Conservation (phyloP, 2,113 vertebrate genomes). For the Silurus meridionalis region DNA sequence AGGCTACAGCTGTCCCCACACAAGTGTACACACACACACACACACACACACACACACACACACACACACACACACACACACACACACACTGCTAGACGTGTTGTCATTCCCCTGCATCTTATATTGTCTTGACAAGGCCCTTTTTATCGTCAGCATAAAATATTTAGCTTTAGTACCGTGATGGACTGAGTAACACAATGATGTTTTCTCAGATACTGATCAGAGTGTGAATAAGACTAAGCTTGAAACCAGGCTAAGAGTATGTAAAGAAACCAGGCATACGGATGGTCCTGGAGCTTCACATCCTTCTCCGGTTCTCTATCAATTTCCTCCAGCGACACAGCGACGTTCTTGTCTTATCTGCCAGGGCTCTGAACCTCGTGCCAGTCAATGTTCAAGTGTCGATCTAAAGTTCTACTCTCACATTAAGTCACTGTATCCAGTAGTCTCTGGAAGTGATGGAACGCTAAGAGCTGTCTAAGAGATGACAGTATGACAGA, state of each 20-base stretch:
- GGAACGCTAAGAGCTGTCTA: neutral
- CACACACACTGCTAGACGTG: neutral
- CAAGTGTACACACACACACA: constrained; percentile 59
- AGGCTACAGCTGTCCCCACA: constrained; percentile 85
- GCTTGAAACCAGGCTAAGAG: constrained; percentile 49
- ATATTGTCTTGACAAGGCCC: neutral
- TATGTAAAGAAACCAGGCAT: constrained; percentile 44
- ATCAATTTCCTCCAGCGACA: constrained; percentile 34
- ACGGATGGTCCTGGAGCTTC: constrained; percentile 57
- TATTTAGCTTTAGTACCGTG: neutral
- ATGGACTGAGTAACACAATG: neutral
- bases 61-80: constrained; percentile 58
- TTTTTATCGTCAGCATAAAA: neutral
- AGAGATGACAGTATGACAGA: neutral
- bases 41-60: constrained; percentile 40
- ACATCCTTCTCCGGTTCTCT: constrained; percentile 51
- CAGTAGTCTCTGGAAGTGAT: constrained; percentile 14
- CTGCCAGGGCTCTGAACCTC: neutral
- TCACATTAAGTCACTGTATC: constrained; percentile 3
- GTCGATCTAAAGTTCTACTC: constrained; percentile 27
- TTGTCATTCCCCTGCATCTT: neutral
- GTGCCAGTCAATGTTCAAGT: constrained; percentile 20
- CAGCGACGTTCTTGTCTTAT: constrained; percentile 17
- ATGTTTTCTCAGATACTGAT: neutral
- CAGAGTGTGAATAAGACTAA: constrained; percentile 33